Conservation (phyloP, 2,888 invertebrate genomes). For the Lycia hirtaria region DNA sequence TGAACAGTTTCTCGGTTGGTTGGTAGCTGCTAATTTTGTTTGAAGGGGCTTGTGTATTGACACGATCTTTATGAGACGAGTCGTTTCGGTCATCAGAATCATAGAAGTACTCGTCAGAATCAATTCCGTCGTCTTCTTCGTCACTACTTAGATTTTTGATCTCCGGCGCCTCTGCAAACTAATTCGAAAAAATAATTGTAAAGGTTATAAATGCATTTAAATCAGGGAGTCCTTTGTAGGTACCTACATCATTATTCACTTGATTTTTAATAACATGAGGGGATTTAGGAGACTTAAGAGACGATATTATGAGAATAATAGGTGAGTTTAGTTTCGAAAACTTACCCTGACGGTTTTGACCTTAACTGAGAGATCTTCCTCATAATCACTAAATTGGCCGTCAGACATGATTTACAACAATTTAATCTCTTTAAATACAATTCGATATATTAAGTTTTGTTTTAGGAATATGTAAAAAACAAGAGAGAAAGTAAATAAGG, state of each 20-base stretch:
- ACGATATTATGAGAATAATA: neutral
- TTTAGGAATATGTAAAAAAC: neutral
- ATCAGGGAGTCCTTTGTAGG: no score
- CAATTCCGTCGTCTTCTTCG: slow-evolving; percentile 63
- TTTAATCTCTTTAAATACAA: neutral
- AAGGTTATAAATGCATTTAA: no score
- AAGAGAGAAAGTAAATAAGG: neutral
- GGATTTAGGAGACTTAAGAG: neutral
- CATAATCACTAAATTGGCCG: slow-evolving; percentile 76
- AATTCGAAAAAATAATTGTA: slow-evolving; percentile 18
- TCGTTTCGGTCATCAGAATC: slow-evolving; percentile 69
- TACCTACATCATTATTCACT: neutral
- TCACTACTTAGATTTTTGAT: slow-evolving; percentile 58
- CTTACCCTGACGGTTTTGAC: slow-evolving; percentile 76
- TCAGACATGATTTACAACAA: slow-evolving; percentile 51
- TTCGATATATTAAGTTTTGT: neutral
- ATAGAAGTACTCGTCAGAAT: slow-evolving; percentile 76
- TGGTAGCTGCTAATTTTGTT: slow-evolving; percentile 89
- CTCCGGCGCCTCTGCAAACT: slow-evolving; percentile 72
- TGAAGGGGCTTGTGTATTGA: slow-evolving; percentile 83
- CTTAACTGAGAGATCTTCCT: slow-evolving; percentile 68
- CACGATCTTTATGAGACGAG: slow-evolving; percentile 54
- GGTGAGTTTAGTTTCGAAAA: slow-evolving; percentile 22
- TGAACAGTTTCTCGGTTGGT: slow-evolving; percentile 92
- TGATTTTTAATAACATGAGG: neutral